Base-by-base conservation (phyloP, 1,140 invertebrate species). In the Drosophila melanogaster region DNA sequence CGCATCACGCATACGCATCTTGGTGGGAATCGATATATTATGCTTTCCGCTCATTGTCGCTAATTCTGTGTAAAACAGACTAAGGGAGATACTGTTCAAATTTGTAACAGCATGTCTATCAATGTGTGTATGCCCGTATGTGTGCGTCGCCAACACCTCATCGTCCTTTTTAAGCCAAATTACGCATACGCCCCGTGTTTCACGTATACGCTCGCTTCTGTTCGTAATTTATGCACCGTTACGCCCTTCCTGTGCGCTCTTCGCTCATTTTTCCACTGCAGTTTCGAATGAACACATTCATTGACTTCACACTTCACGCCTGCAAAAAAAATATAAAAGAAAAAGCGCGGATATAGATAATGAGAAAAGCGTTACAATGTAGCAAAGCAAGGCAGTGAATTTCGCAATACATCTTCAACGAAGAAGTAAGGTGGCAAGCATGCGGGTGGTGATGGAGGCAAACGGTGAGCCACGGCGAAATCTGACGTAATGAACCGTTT, bases 141-240 rank as follows among this genome's bases (percentile, higher is more conserved):
- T 51, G 55, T 47, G 69, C 54, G 50, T 47, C 55, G 57, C 43
- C 60, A 58, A 69, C 55, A 83, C 70, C 70, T 79, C 71, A 59
- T 50, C 35, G 62, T 2, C 17, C 17, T 41, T 37, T 40, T 40
- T 40, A 47, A 47, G 49, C 55, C 67, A 81, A 85, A 85, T 85
- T 85, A 73, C 73, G 77, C 81, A 85, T 85, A 77, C 81, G 81
- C 74, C 74, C 49, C 60, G 41, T 85, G 67, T 61, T 67, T 12
- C 75, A 15, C 35, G 15, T 26, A 61, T 51, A 60, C 47, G 33
- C 40, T 66, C 51, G 54, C 69, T 55, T 65, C 60, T 81, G 81
- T 64, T 53, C 70, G 81, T 86, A 86, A 85, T 81, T 86, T 85
- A 85, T 85, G 73, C 77, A 85, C 72, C 62, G 60, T 57, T 60